Conservation (phyloP, 2,797 vertebrate species). For the Semotilus atromaculatus region DNA sequence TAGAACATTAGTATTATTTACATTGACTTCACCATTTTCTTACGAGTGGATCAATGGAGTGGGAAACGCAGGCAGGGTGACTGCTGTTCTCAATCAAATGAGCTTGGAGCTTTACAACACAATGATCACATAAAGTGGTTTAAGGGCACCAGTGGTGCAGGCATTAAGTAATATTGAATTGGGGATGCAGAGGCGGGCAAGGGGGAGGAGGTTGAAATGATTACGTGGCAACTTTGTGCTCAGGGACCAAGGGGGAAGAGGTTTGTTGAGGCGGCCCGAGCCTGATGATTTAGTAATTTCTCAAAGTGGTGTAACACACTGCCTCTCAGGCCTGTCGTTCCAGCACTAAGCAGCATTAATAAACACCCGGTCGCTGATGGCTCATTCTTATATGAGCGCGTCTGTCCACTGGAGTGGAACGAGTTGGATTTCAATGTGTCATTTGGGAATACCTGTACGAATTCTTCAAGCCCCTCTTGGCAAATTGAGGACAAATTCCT, state of each 20-base stretch:
- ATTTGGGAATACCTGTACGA: constrained; percentile 52
- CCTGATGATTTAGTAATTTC: constrained; percentile 68
- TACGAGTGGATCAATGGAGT: constrained; percentile 27
- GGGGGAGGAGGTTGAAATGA: constrained; percentile 22
- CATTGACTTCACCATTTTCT: constrained; percentile 44
- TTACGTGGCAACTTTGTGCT: constrained; percentile 52
- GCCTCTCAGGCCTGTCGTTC: constrained; percentile 53
- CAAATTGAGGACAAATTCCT: constrained; percentile 53
- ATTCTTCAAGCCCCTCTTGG: constrained; percentile 43
- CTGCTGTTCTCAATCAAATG: constrained; percentile 55
- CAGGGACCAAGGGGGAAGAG: constrained; percentile 22
- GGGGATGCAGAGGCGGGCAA: constrained; percentile 23
- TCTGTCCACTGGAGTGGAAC: constrained; percentile 54
- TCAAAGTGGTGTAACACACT: constrained; percentile 64
- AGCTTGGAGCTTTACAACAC: constrained; percentile 54
- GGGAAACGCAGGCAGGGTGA: constrained; percentile 5
- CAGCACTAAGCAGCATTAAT: constrained; percentile 55
- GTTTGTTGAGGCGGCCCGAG: constrained; percentile 50
- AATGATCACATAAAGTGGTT: constrained; percentile 63
- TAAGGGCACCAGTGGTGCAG: constrained; percentile 49
- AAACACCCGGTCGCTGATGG: constrained; percentile 55
- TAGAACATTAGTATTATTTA: constrained; percentile 35
- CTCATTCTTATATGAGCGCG: constrained; percentile 53
- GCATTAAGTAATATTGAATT: constrained; percentile 52
- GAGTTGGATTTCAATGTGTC: constrained; percentile 60